Evolutionary conservation across 1,140 invertebrate species (phyloP), one percentile per base, ranked within the genome.

Genomic region (Magallana ariakensis): DNA sequence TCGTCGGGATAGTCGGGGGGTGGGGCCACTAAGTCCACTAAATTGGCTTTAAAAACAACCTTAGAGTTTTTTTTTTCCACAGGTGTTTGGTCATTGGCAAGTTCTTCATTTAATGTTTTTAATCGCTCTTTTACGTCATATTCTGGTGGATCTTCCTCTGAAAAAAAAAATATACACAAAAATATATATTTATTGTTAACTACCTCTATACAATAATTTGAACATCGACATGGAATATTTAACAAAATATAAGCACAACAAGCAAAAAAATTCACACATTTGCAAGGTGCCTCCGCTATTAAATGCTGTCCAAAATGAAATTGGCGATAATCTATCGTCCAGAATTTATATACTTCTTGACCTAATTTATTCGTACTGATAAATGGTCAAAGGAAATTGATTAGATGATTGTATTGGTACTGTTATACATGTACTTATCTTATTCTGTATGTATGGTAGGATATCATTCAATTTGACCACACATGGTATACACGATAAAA

Each of bases 111-210:
- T 26, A 93, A 88, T 57, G 92, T 88, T 88, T 91, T 92, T 8
- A 94, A 80, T 75, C 93, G 85, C 66, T 92, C 93, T 80, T 91
- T 92, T 0, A 94, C 92, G 91, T 93, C 90, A 88, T 93, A 93
- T 60, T 93, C 93, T 75, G 93, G 93, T 13, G 93, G 93, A 15
- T 93, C 91, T 58, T 93, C 92, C 85, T 93, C 93, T 94, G 86
- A 22, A 89, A 82, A 19, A 80, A 13, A 19, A 55, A 55, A 55
- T 82, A 55, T 4, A 9, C 22, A 70, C 26, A 13, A 26, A 75
- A 70, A 11, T 26, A 70, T 70, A 1, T 70, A 46, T 46, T 46
- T 46, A 46, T 46, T 5, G 33, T 2, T 4, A 46, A 46, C 33
- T 46, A 46, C 1, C 33, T 46, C 33, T 46, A 46, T 46, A 46